Evolutionary conservation across 2,888 invertebrate genomes (phyloP).

Genomic region (Morpho achilles): DNA sequence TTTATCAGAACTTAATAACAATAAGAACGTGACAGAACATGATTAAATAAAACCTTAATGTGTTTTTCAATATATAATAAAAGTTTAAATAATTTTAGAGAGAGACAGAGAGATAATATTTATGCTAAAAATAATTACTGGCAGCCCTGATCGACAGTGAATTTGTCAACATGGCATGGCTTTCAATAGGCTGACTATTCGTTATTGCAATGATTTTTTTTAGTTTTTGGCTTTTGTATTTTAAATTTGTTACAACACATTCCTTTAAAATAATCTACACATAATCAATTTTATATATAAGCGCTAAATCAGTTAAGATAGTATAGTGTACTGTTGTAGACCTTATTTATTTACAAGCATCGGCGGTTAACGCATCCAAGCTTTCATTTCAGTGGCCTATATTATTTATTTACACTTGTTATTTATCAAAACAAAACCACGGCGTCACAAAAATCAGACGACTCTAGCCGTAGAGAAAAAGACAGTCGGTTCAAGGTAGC

Average conservation of each 20-base stretch:
- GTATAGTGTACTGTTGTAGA: conserved; percentile 9
- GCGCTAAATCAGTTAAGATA: conserved; percentile 13
- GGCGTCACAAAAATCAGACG: conserved; percentile 60
- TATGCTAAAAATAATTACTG: too few species aligned
- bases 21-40: too few species aligned
- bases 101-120: too few species aligned
- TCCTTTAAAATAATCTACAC: conserved; percentile 13
- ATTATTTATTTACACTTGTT: conserved; percentile 13
- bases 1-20: too few species aligned
- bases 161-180: conserved; percentile 24
- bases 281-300: conserved; percentile 12
- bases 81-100: too few species aligned
- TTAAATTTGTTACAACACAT: conserved; percentile 18
- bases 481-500: conserved; percentile 53
- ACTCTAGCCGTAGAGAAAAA: conserved; percentile 48
- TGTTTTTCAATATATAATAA: too few species aligned
- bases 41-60: too few species aligned
- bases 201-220: conserved; percentile 23
- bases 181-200: conserved; percentile 18
- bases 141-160: conserved; percentile 6
- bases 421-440: conserved; percentile 41
- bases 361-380: conserved; percentile 11
- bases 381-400: conserved; percentile 9
- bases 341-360: conserved; percentile 23
- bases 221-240: conserved; percentile 24